Evolutionary conservation across 2,797 vertebrate species (phyloP).

Genomic region (Chaetodon trifasciatus): DNA sequence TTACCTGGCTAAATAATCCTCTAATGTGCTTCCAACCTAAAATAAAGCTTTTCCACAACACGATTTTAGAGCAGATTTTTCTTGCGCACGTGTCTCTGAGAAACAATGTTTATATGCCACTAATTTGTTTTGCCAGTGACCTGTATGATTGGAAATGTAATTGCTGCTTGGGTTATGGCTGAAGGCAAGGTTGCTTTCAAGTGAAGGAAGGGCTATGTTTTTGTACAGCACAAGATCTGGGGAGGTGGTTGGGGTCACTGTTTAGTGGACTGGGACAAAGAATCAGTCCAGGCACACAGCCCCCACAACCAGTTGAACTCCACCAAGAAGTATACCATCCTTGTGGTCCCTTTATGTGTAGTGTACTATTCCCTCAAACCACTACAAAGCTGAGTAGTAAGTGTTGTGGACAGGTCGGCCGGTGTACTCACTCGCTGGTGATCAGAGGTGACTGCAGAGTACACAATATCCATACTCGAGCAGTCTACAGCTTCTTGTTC

Average conservation of each 20-base stretch:
- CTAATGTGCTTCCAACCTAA: neutral
- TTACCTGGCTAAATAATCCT: slow-evolving; percentile 3
- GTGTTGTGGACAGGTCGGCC: neutral
- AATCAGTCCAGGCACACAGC: neutral
- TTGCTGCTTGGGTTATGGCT: neutral
- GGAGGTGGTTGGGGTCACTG: neutral
- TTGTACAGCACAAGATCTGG: neutral
- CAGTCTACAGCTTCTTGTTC: neutral
- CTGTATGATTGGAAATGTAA: neutral
- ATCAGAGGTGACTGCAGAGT: no score
- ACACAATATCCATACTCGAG: no score
- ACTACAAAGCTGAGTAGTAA: no score
- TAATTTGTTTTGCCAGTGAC: neutral
- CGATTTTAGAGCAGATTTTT: neutral
- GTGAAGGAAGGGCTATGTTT: neutral
- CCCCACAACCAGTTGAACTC: neutral
- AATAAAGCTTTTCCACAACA: neutral
- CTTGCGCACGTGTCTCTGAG: neutral
- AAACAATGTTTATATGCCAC: neutral
- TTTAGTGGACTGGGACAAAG: neutral
- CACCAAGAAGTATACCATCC: neutral
- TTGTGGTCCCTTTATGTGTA: neutral
- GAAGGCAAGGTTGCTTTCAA: neutral
- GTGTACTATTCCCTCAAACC: neutral
- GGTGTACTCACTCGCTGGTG: no score